Evolutionary conservation across 2,797 vertebrate species (phyloP), one percentile per base, ranked within the genome.

Genomic region (Anguilla anguilla): DNA sequence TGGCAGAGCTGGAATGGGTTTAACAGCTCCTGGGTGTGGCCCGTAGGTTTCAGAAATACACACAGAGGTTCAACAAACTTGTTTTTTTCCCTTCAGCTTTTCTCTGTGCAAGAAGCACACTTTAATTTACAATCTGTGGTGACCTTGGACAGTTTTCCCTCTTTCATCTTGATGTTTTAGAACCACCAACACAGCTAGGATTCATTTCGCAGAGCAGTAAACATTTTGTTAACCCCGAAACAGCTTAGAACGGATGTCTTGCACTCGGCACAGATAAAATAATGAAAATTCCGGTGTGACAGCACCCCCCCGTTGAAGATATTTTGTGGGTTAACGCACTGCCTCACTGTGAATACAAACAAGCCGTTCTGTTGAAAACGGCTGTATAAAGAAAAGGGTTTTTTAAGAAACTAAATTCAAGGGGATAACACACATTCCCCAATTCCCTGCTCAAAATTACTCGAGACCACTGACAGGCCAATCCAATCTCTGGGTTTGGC

Each of bases 1-100:
- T 88, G 92, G 93, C 90, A 87, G 85, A 3, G 90, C 92, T 91
- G 91, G 87, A 90, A 93, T 81, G 90, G 89, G 79, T 89, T 89
- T 90, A 88, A 91, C 92, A 88, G 88, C 89, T 89, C 57, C 85
- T 88, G 51, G 90, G 61, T 89, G 91, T n/a, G 79, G 79, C 6
- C 51, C 28, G 25, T 82, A 82, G 43, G 46, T 82, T 9, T 82
- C 43, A n/a, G 22, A 51, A 46, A 82, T 39, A 39, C 69, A 43
- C 3, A 59, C 64, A 69, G 7, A 69, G n/a, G n/a, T n/a, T 69
- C 5, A 5, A 28, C 25, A 9, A 69, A 28, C 64, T 6, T 2
- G 64, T 28, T 28, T 28, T 67, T 67, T 69, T 64, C 25, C 4
- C 1, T 6, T 69, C 25, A 7, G 7, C 28, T 69, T 28, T 28